Evolutionary conservation across 2,888 invertebrate genomes (phyloP), one percentile per base, ranked within the genome.

Genomic region (Polydrusus tereticollis): DNA sequence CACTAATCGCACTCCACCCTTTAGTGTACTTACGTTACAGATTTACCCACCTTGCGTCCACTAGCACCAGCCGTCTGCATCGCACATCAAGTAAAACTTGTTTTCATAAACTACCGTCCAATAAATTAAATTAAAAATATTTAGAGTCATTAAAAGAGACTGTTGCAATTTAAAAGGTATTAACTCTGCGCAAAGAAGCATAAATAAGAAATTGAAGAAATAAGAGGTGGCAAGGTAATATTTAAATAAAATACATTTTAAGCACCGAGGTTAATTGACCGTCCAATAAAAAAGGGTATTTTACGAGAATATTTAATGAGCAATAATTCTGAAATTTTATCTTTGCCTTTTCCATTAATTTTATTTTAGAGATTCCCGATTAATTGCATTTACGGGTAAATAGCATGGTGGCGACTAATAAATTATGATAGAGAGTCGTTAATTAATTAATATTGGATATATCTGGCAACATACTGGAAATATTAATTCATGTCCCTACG

Each of bases 251-350:
- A 76, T 74, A 73, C 70, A 72, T 75, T 73, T 78, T 70, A 73
- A 78, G 73, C 73, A 75, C 73, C 71, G 69, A 74, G 73, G 77
- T 76, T 78, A 77, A 78, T 79, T 78, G 77, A 77, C 71, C 59
- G 74, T 73, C 71, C 72, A 72, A 75, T 77, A 81, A 81, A 80
- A 80, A 80, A 74, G 64, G 69, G 70, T 72, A 76, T 72, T 79
- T 79, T 78, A 78, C 77, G 79, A 69, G 77, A 76, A 77, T 77
- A 78, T 78, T 78, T 78, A 78, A 78, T 77, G 77, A 78, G 72
- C 74, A 70, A 77, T 79, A 78, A 77, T 77, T 75, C 74, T 63
- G 72, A 76, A 74, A 72, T 75, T 80, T 73, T 79, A 78, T 78
- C 78, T 77, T 69, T 71, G 67, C 69, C 70, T 76, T 76, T 75